Evolutionary conservation across 2,888 invertebrate species (phyloP).

Genomic region (Rugalucina vietnamica): DNA sequence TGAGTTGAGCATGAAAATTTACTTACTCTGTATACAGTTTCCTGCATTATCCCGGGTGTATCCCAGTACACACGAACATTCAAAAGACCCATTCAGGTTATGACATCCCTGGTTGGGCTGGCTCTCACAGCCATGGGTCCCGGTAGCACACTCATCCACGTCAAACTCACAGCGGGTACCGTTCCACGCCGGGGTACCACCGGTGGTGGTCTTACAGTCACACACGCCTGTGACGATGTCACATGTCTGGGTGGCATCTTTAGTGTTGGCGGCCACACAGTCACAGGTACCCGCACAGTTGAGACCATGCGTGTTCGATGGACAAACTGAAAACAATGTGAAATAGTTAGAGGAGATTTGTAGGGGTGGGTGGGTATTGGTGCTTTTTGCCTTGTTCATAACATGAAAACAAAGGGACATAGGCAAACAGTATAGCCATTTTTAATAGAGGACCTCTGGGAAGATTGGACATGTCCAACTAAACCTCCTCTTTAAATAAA

Average conservation of each 20-base stretch:
- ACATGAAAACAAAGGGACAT: too few species aligned
- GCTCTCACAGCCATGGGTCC: constrained; percentile 33
- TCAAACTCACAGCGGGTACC: constrained; percentile 60
- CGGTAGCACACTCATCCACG: constrained; percentile 59
- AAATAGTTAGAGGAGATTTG: too few species aligned
- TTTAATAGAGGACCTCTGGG: too few species aligned
- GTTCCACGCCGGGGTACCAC: too few species aligned
- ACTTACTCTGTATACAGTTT: constrained; percentile 32
- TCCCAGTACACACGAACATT: constrained; percentile 44
- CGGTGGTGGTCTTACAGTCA: constrained; percentile 54
- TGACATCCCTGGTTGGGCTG: constrained; percentile 47
- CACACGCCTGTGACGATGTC: constrained; percentile 58
- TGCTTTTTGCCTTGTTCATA: too few species aligned
- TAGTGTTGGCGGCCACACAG: constrained; percentile 39
- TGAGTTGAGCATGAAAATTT: too few species aligned
- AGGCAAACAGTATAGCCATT: too few species aligned
- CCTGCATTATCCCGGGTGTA: constrained; percentile 14
- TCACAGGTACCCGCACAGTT: constrained; percentile 41
- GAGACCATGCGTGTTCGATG: constrained; percentile 45
- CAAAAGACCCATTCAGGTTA: constrained; percentile 43
- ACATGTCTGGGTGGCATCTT: constrained; percentile 51
- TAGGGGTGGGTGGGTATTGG: too few species aligned
- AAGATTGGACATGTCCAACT: too few species aligned
- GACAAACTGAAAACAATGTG: constrained; percentile 48
- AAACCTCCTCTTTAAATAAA: too few species aligned